phyloP scores from a whole-genome alignment of 2,888 invertebrate species.

The Blomia tropicalis region DNA sequence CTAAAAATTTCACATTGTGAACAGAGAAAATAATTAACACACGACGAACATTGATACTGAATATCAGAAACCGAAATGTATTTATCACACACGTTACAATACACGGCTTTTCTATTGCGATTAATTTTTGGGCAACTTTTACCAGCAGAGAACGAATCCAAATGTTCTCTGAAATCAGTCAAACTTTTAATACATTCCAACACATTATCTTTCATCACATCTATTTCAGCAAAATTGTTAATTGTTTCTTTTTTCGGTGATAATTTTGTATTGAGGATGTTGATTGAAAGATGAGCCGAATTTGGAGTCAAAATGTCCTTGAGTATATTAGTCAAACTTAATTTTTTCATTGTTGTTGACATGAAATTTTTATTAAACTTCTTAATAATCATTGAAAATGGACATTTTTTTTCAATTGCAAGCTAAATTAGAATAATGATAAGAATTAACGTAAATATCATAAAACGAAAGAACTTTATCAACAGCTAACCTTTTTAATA shows the following conservation, averaged over 20 bases:
- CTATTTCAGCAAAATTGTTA: neutral
- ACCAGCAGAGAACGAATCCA: neutral
- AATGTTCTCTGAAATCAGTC: neutral
- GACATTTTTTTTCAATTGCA: neutral
- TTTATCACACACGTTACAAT: neutral
- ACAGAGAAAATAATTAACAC: neutral
- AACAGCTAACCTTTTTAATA: neutral
- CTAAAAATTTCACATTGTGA: neutral
- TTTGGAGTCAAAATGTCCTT: neutral
- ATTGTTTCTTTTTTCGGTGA: neutral
- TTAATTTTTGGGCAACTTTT: neutral
- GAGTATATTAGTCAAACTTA: too few relatives aligned
- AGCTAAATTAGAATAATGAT: too few relatives aligned
- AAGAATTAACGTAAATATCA: neutral
- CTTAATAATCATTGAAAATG: neutral
- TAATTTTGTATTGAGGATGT: neutral
- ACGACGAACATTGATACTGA: neutral
- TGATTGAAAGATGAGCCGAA: constrained; percentile 1
- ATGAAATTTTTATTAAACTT: too few relatives aligned
- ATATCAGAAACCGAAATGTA: neutral
- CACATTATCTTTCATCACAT: neutral
- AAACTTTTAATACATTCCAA: neutral
- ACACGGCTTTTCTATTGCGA: too few relatives aligned
- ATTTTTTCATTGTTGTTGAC: too few relatives aligned
- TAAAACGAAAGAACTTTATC: neutral